phyloP scores from a whole-genome alignment of 2,797 vertebrate genomes.

The Xenopus petersii region DNA sequence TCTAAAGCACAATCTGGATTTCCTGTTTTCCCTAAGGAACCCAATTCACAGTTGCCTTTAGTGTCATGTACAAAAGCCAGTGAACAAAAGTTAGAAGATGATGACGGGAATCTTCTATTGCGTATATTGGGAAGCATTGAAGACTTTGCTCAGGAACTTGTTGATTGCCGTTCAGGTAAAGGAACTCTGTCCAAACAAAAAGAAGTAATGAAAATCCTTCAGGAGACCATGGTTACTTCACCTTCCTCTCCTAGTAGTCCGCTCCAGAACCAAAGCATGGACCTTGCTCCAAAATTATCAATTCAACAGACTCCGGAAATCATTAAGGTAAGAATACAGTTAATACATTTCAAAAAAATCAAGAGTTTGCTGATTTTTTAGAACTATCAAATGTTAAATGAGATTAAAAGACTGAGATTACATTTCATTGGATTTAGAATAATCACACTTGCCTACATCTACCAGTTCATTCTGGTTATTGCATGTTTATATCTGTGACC shows the following conservation, averaged over 20 bases:
- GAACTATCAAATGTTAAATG: too few species aligned
- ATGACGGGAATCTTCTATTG: conserved; percentile 85
- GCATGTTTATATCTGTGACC: too few species aligned
- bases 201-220: conserved; percentile 95
- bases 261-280: conserved; percentile 61
- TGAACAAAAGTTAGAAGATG: conserved; percentile 74
- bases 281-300: conserved; percentile 74
- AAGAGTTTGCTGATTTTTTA: too few species aligned
- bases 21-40: conserved; percentile 55
- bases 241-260: conserved; percentile 60
- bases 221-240: conserved; percentile 82
- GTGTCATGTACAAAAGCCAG: conserved; percentile 62
- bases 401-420: too few species aligned
- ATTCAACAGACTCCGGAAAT: conserved; percentile 93
- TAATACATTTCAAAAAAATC: too few species aligned
- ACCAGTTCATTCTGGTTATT: too few species aligned
- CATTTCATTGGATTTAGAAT: too few species aligned
- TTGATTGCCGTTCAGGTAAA: conserved; percentile 86
- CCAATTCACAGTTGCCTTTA: conserved; percentile 56
- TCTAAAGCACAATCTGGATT: conserved; percentile 62
- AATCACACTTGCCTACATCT: too few species aligned
- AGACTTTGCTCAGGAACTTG: conserved; percentile 95
- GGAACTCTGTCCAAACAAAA: conserved; percentile 86
- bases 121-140: conserved; percentile 95
- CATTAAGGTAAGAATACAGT: conserved; percentile 75